Evolutionary conservation across 2,888 invertebrate genomes (phyloP).

Genomic region (Cenopis cana): DNA sequence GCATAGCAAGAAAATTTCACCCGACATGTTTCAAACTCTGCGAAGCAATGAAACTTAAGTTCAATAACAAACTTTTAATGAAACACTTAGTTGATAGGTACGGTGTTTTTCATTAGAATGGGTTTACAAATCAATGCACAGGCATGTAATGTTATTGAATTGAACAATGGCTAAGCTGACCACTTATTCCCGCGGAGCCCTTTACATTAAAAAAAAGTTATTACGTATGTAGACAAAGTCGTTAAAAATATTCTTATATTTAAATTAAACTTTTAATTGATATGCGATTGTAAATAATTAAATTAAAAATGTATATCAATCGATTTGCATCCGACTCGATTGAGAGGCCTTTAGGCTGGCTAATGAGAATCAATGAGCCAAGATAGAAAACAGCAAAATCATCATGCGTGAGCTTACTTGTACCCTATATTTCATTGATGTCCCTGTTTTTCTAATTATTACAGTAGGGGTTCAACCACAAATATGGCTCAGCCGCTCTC

Average conservation of each 20-base stretch:
- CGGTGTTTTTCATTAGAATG: conserved; percentile 54
- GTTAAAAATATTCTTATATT: background rate
- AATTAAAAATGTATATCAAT: too few relatives aligned
- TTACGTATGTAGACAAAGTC: background rate
- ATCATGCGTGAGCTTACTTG: too few relatives aligned
- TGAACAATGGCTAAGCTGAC: background rate
- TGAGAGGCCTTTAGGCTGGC: background rate
- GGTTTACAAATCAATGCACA: conserved; percentile 4
- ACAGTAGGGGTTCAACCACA: too few relatives aligned
- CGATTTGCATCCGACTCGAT: background rate
- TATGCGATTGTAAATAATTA: too few relatives aligned
- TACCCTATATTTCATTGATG: too few relatives aligned
- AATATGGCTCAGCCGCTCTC: too few relatives aligned
- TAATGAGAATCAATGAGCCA: background rate
- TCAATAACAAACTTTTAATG: conserved; percentile 79
- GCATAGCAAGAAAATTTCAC: conserved; percentile 69
- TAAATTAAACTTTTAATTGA: too few relatives aligned
- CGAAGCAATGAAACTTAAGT: conserved; percentile 70
- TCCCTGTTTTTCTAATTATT: too few relatives aligned
- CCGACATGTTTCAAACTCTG: conserved; percentile 70
- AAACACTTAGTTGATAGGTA: conserved; percentile 69
- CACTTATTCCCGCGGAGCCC: background rate
- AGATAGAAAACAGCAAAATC: background rate
- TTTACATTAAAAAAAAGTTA: background rate
- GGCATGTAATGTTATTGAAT: background rate